These are phyloP conservation scores for Brachionus asplanchnoidis DNA, from an alignment of 1,140 invertebrate species.

Conservation along the genomic window DNA sequence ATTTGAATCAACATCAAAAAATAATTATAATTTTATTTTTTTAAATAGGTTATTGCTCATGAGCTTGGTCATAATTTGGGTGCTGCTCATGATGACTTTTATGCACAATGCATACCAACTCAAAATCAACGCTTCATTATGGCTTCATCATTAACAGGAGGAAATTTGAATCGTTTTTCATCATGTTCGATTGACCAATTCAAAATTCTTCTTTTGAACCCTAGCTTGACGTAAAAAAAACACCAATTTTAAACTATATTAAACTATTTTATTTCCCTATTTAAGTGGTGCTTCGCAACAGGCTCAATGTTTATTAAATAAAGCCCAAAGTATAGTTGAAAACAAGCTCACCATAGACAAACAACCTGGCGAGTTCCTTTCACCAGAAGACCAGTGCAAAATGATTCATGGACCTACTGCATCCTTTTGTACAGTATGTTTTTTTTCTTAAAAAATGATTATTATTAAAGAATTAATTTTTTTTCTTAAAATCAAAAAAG, in stretches of 20 bases:
- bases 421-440: background rate
- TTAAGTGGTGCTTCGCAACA: background rate
- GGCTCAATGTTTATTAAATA: constrained; percentile 8
- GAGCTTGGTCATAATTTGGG: constrained; percentile 19
- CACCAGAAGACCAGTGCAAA: constrained; percentile 34
- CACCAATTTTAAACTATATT: background rate
- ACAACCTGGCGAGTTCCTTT: background rate
- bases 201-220: background rate
- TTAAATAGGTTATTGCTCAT: background rate
- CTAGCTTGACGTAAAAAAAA: background rate
- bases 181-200: constrained; percentile 11
- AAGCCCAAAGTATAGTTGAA: background rate
- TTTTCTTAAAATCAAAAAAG: background rate
- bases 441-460: background rate
- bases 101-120: background rate
- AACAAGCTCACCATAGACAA: background rate
- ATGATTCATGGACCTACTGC: constrained; percentile 11
- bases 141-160: background rate
- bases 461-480: too few species aligned
- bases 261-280: background rate
- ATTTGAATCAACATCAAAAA: too few species aligned
- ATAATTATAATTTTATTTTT: background rate
- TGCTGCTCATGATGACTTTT: background rate
- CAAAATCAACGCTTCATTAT: constrained; percentile 1
- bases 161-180: background rate